phyloP scores from a whole-genome alignment of 2,888 invertebrate species.

The Helleia helle region DNA sequence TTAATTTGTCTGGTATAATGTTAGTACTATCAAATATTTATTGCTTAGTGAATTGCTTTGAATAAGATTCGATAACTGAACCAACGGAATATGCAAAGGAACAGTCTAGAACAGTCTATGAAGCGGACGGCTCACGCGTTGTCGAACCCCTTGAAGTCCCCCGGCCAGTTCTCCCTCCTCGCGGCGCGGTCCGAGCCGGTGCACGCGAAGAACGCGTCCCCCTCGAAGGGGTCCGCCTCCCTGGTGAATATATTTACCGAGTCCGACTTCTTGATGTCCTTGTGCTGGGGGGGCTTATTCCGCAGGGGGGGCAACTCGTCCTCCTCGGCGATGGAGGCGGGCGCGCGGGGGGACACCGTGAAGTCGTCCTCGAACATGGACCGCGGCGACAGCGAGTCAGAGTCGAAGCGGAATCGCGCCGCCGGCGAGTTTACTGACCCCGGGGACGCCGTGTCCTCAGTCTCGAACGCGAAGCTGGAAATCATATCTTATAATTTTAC shows the following conservation, averaged over 20 bases:
- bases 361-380: constrained; percentile 76
- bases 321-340: constrained; percentile 63
- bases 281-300: constrained; percentile 48
- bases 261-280: constrained; percentile 88
- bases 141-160: constrained; percentile 62
- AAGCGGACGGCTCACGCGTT: constrained; percentile 24
- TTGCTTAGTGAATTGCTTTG: too few species aligned
- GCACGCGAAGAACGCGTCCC: constrained; percentile 87
- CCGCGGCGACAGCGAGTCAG: constrained; percentile 57
- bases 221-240: constrained; percentile 91
- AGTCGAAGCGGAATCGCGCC: constrained; percentile 58
- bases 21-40: too few species aligned
- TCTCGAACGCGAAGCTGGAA: constrained; percentile 52
- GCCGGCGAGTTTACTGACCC: constrained; percentile 44
- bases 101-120: too few species aligned
- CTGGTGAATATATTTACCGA: constrained; percentile 92
- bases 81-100: too few species aligned
- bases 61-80: too few species aligned
- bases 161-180: constrained; percentile 64
- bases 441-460: constrained; percentile 53
- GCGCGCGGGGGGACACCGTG: constrained; percentile 53
- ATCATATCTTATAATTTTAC: too few species aligned
- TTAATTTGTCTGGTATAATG: too few species aligned
- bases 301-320: constrained; percentile 56
- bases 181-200: constrained; percentile 63